Evolutionary conservation across 2,113 vertebrate species (phyloP), one percentile per base, ranked within the genome.

Genomic region (Rhagologus leucostigma): DNA sequence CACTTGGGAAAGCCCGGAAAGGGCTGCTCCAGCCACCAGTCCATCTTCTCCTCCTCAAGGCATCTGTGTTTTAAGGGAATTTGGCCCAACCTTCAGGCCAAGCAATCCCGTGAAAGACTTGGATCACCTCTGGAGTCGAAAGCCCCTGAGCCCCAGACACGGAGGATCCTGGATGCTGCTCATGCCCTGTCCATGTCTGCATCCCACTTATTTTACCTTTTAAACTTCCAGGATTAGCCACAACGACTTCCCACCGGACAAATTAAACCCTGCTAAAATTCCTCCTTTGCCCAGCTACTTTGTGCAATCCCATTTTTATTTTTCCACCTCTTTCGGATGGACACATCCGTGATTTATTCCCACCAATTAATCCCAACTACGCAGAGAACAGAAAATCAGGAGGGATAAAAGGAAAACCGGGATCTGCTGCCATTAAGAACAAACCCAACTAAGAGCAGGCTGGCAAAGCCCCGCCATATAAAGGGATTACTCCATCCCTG

Each of bases 401-500:
- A 46, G 55, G 71, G 68, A 89, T 83, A 56, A 79, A 84, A 92
- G 75, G 89, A 60, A 94, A 95, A 83, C 33, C 3, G 64, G 70
- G 64, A 91, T 76, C 47, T 3, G 33, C 3, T 29, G 75, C 85
- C 12, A 8, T 44, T 76, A 75, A 82, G 70, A 91, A 53, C 67
- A 59, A 89, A 84, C 41, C 60, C 82, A 22, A 7, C 42, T 62
- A 42, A 53, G 56, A 57, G 30, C 70, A 57, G 65, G 49, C 87
- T 17, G 63, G 89, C 55, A 57, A 67, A 93, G 84, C 64, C 70
- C 78, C 74, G 39, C 74, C 78, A 22, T 53, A 75, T 69, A 82
- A 92, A 87, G 90, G 93, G 87, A 96, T 92, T 84, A 86, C 87
- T 89, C 89, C 87, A 80, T 50, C 65, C 91, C 89, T 89, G 93